These are phyloP conservation scores for Calyptomena viridis DNA, from an alignment of 2,113 vertebrate genomes.

Conservation along the genomic window DNA sequence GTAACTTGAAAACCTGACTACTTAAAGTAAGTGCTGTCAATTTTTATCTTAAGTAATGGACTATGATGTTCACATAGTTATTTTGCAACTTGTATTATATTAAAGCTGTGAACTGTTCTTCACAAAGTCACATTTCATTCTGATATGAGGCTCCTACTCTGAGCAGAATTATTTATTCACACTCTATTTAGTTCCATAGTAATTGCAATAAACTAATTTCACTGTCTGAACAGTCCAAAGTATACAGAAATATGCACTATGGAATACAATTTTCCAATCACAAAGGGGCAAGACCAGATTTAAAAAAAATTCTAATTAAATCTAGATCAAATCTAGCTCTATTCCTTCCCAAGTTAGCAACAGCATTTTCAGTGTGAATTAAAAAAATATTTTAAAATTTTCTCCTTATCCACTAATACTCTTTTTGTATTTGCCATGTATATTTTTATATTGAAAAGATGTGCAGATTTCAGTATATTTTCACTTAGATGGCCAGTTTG, in stretches of 20 bases:
- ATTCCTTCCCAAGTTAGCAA: not conserved
- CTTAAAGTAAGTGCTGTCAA: not conserved
- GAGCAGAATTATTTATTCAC: constrained; percentile 10
- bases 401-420: not conserved
- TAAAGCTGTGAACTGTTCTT: not conserved
- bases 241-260: not conserved
- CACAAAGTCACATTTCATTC: constrained; percentile 3
- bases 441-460: not conserved
- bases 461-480: not conserved
- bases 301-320: not conserved
- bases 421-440: not conserved
- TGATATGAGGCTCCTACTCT: not conserved
- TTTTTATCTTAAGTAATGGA: constrained; percentile 1
- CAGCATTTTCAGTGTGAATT: not conserved
- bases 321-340: not conserved
- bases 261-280: not conserved
- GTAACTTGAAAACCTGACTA: not conserved
- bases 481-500: not conserved
- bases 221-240: not conserved
- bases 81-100: not conserved
- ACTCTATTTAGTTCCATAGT: constrained; percentile 4
- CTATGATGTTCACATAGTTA: not conserved
- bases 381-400: not conserved
- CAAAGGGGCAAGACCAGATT: not conserved
- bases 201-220: not conserved